These are phyloP conservation scores for Pararge aegeria DNA, from an alignment of 1,140 invertebrate species.

Conservation along the genomic window DNA sequence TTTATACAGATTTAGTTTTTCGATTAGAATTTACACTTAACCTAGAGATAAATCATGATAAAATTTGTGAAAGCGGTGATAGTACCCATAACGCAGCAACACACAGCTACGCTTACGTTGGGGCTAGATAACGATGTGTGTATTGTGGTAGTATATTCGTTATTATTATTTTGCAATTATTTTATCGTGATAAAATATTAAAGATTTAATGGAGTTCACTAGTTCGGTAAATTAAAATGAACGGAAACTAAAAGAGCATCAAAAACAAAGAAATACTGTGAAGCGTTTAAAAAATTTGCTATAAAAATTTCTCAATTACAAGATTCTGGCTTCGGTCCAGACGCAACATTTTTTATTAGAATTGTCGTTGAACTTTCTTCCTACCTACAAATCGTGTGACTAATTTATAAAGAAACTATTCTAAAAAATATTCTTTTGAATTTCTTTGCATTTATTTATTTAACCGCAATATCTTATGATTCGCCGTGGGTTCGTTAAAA, in stretches of 20 bases:
- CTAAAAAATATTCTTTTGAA: neutral
- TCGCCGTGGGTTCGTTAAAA: too few species aligned
- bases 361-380: constrained; percentile 12
- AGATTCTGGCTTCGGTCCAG: constrained; percentile 53
- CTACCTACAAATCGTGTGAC: neutral
- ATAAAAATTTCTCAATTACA: constrained; percentile 57
- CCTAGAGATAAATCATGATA: too few species aligned
- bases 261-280: constrained; percentile 11
- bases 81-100: too few species aligned
- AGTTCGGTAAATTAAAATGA: neutral
- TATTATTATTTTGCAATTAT: too few species aligned
- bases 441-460: neutral
- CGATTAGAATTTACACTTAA: too few species aligned
- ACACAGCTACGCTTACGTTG: too few species aligned
- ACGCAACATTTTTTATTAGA: constrained; percentile 44
- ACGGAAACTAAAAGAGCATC: neutral
- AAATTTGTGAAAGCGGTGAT: too few species aligned
- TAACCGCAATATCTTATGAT: neutral
- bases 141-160: too few species aligned
- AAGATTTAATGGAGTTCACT: too few species aligned
- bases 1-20: too few species aligned
- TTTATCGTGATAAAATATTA: too few species aligned
- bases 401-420: constrained; percentile 1
- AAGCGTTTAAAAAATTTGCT: constrained; percentile 45
- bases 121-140: too few species aligned